Base-by-base conservation (phyloP, 2,113 vertebrate genomes). In the Hemiscyllium ocellatum region DNA sequence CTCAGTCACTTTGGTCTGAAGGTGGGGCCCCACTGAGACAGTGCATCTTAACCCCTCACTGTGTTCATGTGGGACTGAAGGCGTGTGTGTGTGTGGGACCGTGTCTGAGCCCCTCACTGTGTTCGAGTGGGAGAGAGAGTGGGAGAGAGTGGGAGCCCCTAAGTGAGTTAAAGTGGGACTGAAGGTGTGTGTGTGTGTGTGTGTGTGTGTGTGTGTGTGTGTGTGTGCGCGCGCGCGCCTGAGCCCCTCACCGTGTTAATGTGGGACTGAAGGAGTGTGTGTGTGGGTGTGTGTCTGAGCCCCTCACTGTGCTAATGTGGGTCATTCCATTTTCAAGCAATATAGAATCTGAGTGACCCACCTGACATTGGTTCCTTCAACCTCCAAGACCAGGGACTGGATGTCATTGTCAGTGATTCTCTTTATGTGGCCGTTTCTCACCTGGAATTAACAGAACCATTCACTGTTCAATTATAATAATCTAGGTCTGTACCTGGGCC, bases 361-460 rank as follows among this genome's bases (percentile, higher is more conserved):
- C 99, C 99, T 99, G 97, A 99, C 99, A 6, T 99, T 99, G 42
- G 98, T 97, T 78, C 99, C 99, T 97, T 99, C 98, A 0, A 99
- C 98, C 97, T 99, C 99, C 97, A 99, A 97, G 96, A 99, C 99
- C 96, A 98, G 96, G 0, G 99, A 99, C 97, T 99, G 99, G 96
- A 99, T 99, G 96, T 99, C 99, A 20, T 99, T 99, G 97, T 99
- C 99, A 0, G 98, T 98, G 96, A 99, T 98, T 96, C 99, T 97
- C 96, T 99, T 99, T 96, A 99, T 99, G 96, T 99, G 99, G 42
- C 99, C 99, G 72, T 99, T 99, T 96, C 98, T 98, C 83, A 99
- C 99, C 99, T 99, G 95, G 29, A 95, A 65, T 10, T 87, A 96
- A 96, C 91, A 94, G 29, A 66, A 33, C n/a, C 20, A 50, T 50